Base-by-base conservation (phyloP, 2,113 vertebrate species). In the Nymphicus hollandicus region DNA sequence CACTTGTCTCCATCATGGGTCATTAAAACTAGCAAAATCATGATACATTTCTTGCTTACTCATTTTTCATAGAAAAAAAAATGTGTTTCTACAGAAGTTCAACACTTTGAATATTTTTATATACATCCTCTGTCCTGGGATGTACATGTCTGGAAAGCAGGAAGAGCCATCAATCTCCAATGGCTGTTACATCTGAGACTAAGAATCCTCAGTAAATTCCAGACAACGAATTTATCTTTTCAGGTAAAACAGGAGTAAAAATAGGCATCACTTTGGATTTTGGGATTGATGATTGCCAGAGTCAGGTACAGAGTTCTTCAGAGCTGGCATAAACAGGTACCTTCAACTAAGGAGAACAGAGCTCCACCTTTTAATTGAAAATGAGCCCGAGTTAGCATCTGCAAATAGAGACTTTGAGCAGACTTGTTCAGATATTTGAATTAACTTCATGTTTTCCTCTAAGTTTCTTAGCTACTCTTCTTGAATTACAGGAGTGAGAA, bases 31-130 rank as follows among this genome's bases (percentile, higher is more conserved):
- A 60, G 25, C 11, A 39, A 72, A 81, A 50, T 52, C 1, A 20
- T 24, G 8, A 37, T 24, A 55, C 2, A 7, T 85, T 56, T 52
- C 33, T 74, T 58, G 20, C 37, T 87, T 71, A 31, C 14, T 86
- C 35, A 41, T 47, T 84, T 93, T 72, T 68, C 6, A 12, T 20
- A 71, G 35, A 71, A 60, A 46, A 37, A 50, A 9, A 1, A 39
- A 58, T 7, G 1, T 0, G 2, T 0, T 33, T 63, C 70, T 37
- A 33, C 19, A 17, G 1, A 77, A 55, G 8, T 84, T 81, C 4
- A 41, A 19, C 24, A 44, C 19, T 39, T 16, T 43, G 55, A 90
- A 68, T 84, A 43, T 64, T 91, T 91, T 71, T 37, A 29, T 35
- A 24, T 68, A 18, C 0, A 0, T 6, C 12, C 19, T 56, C 13